Percentiles rank a stretch among this genome's conserved stretches.
Evolutionary conservation across 2,888 invertebrate genomes (phyloP).

Genomic region (Amphipyra tragopoginis): DNA sequence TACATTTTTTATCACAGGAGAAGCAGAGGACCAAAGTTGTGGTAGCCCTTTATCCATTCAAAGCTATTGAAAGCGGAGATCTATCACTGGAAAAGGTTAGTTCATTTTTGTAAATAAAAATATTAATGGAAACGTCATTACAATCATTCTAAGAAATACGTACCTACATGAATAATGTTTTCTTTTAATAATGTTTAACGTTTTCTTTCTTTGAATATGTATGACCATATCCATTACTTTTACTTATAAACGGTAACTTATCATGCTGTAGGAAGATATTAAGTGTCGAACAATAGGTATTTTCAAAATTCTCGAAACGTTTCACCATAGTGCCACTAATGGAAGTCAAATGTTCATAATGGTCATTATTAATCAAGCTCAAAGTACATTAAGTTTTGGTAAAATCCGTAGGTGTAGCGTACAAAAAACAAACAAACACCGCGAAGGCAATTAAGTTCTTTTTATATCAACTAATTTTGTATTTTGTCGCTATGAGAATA

Average conservation of each 20-base stretch:
- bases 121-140: background rate
- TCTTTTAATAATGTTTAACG: no score
- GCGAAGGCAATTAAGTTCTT: slow-evolving; percentile 32
- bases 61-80: slow-evolving; percentile 97
- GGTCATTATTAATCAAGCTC: slow-evolving; percentile 52
- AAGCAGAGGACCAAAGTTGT: slow-evolving; percentile 94
- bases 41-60: slow-evolving; percentile 96
- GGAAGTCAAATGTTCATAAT: slow-evolving; percentile 35
- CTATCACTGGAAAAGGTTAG: slow-evolving; percentile 95
- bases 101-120: background rate
- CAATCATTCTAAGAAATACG: background rate
- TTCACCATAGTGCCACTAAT: slow-evolving; percentile 19
- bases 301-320: slow-evolving; percentile 28
- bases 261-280: slow-evolving; percentile 26
- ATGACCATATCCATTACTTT: background rate
- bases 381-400: slow-evolving; percentile 46
- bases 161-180: background rate
- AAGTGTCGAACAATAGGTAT: slow-evolving; percentile 30
- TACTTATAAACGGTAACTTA: background rate
- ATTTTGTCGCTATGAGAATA: slow-evolving; percentile 4
- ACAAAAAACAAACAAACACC: slow-evolving; percentile 39
- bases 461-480: slow-evolving; percentile 6
- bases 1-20: slow-evolving; percentile 87
- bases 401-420: slow-evolving; percentile 40
- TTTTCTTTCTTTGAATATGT: no score